phyloP scores from a whole-genome alignment of 2,888 invertebrate genomes.

The Lasius fuliginosus region DNA sequence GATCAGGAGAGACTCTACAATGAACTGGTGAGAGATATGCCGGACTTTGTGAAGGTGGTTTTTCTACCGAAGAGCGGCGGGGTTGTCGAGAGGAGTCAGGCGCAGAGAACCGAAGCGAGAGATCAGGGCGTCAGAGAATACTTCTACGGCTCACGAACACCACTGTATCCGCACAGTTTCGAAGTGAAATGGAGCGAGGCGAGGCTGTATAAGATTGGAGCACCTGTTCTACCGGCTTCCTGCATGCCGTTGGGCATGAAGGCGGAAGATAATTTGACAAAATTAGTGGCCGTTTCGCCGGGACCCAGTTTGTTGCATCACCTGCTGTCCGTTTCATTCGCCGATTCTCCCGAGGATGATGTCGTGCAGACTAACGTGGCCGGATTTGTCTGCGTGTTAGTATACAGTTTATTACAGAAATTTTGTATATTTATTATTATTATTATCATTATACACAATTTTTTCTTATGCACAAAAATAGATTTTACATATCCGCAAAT shows the following conservation, averaged over 20 bases:
- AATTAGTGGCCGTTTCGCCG: slow-evolving; percentile 93
- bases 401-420: slow-evolving; percentile 74
- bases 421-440: neutral
- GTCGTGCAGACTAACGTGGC: slow-evolving; percentile 95
- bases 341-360: slow-evolving; percentile 93
- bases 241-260: slow-evolving; percentile 99
- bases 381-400: slow-evolving; percentile 97
- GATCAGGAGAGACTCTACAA: slow-evolving; percentile 99
- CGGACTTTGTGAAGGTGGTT: slow-evolving; percentile 96
- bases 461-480: neutral
- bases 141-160: slow-evolving; percentile 95
- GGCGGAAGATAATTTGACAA: slow-evolving; percentile 95
- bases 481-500: slow-evolving; percentile 24
- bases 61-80: slow-evolving; percentile 98
- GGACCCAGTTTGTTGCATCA: slow-evolving; percentile 94
- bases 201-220: slow-evolving; percentile 97
- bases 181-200: slow-evolving; percentile 97
- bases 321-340: slow-evolving; percentile 95
- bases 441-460: neutral
- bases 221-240: slow-evolving; percentile 96
- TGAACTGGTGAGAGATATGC: slow-evolving; percentile 97
- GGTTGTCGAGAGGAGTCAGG: slow-evolving; percentile 94
- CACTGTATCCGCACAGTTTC: slow-evolving; percentile 97
- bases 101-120: slow-evolving; percentile 91
- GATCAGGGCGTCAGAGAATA: slow-evolving; percentile 96